Conservation (phyloP, 1,140 invertebrate species). For the Drosophila oshimai region DNA sequence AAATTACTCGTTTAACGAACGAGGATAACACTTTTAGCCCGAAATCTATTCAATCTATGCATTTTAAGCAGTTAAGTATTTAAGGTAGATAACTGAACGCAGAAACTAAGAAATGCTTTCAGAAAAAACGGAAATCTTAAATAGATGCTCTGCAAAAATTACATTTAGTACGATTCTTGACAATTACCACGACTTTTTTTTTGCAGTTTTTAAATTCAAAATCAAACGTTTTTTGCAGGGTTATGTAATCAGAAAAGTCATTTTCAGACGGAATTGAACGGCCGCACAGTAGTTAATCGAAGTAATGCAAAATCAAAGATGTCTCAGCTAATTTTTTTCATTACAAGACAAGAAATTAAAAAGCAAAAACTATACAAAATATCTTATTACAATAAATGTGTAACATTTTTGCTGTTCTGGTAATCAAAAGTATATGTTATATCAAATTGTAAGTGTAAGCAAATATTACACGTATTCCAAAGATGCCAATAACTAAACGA, state of each 20-base stretch:
- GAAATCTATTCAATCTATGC: not conserved
- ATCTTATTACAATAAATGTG: slow-evolving; percentile 24
- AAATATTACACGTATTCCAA: slow-evolving; percentile 52
- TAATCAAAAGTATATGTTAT: slow-evolving; percentile 55
- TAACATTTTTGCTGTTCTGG: slow-evolving; percentile 36
- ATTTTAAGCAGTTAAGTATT: slow-evolving; percentile 6
- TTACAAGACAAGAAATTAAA: not conserved
- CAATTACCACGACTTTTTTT: not conserved
- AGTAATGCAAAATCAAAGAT: slow-evolving; percentile 8
- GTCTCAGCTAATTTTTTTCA: not conserved
- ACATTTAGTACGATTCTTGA: not conserved
- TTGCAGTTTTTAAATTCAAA: not conserved
- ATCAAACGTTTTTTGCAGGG: slow-evolving; percentile 1
- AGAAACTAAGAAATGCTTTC: not conserved
- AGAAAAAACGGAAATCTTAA: not conserved
- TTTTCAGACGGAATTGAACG: not conserved
- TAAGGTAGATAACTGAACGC: slow-evolving; percentile 1
- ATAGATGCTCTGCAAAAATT: not conserved
- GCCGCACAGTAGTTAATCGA: not conserved
- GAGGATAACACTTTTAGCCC: slow-evolving; percentile 1
- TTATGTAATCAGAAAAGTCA: slow-evolving; percentile 14
- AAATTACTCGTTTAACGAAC: not conserved
- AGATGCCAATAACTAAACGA: slow-evolving; percentile 48
- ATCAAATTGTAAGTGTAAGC: slow-evolving; percentile 36
- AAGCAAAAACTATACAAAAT: slow-evolving; percentile 5